Base-by-base conservation (phyloP, 2,113 vertebrate species). In the Cavia aperea region DNA sequence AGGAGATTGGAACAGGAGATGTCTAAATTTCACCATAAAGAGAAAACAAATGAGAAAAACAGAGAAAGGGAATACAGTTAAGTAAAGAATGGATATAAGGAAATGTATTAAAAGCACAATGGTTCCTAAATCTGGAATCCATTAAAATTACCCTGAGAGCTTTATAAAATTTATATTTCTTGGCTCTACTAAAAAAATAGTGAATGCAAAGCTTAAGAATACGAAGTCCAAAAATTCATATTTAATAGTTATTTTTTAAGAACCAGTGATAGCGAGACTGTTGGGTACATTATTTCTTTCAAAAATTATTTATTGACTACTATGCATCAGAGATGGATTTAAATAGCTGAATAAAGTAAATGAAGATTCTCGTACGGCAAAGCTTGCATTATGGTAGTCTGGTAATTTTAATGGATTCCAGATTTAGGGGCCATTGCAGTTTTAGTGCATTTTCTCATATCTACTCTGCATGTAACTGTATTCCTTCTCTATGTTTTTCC, bases 11-110 rank as follows among this genome's bases (percentile, higher is more conserved):
- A 43, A 89, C 4, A 29, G 51, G 56, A n/a, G 51, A 68, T 65
- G 73, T 51, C n/a, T 85, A 60, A 81, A 60, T 92, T 83, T 94
- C 29, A 77, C 26, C 21, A 16, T 72, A 84, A 81, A 7, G 31
- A 72, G 33, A 72, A 79, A 93, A 43, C 43, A 94, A 89, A 84
- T 95, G 90, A 94, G 94, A 90, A 96, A 95, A 94, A 43, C 56
- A 95, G 86, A 81, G 82, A 81, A 78, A 91, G 15, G 23, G 49
- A 87, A 36, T 12, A 85, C 19, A n/a, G 14, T 75, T 75, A 83
- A 43, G 31, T 56, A 92, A 94, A 92, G 15, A 7, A 13, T 68
- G 26, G 15, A 43, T 51, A 89, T 73, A 23, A 54, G 12, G 5
- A 86, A 81, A 79, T 39, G 3, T 2, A 29, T 58, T 94, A 77